Evolutionary conservation across 1,140 invertebrate species (phyloP), one percentile per base, ranked within the genome.

Genomic region (Tribolium madens): DNA sequence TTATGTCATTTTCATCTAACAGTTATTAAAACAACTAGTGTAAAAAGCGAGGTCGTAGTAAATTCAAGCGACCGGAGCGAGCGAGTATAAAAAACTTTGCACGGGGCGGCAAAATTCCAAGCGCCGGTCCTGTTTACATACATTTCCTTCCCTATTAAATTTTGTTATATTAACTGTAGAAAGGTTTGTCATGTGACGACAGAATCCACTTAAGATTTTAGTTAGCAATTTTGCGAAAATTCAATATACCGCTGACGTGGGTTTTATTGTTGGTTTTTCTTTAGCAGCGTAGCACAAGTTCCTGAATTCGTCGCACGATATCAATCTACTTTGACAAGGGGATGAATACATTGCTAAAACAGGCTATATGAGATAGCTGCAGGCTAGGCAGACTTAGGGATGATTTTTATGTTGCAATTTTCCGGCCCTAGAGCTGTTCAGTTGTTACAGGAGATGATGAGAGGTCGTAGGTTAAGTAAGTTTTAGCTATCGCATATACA

Each of bases 401-500:
- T 74, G 77, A 78, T 81, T 78, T 82, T 82, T 81, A 82, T 81
- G 81, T 80, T 68, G 81, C 81, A 82, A 82, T 82, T 82, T 82
- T 81, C 78, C 80, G 80, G 80, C 81, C 81, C 80, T 82, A 79
- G 57, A 79, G 81, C 79, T 60, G 57, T 75, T 75, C 73, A 26
- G 78, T 75, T 75, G 75, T 80, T 79, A 77, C 53, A 78, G 76
- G 73, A 81, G 64, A 81, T 80, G 80, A 81, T 71, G 80, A 74
- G 77, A 80, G 80, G 79, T 81, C 80, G 71, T 64, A 81, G 81
- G 81, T 82, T 81, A 82, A 81, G 80, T 79, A 77, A 81, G 68
- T 81, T 80, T 47, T 72, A 48, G 57, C 57, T 79, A 73, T 73
- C 53, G 70, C 71, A 76, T 73, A 60, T 60, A 57, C 72, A 74